A percentile compares a stretch with the other conserved stretches of the same genome.
phyloP scores from a whole-genome alignment of 1,140 invertebrate species.

The Leguminivora glycinivorella region DNA sequence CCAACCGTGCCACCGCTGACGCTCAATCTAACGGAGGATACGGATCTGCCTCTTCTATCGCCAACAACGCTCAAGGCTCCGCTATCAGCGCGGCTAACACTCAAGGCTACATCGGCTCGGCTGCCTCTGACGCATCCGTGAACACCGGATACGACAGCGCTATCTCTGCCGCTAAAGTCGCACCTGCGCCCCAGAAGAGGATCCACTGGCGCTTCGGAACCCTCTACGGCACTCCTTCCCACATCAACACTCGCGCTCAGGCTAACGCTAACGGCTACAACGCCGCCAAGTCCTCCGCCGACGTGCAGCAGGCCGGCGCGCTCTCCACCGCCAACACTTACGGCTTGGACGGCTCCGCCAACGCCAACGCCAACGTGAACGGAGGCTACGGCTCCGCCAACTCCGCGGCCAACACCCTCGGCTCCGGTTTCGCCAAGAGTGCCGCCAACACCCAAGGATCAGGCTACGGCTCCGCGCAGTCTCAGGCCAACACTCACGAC shows the following conservation, averaged over 20 bases:
- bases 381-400: constrained; percentile 26
- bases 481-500: constrained; percentile 29
- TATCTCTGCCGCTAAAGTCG: constrained; percentile 43
- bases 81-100: constrained; percentile 45
- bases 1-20: constrained; percentile 38
- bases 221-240: constrained; percentile 42
- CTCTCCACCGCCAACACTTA: constrained; percentile 23
- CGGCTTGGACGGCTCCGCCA: constrained; percentile 35
- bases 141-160: constrained; percentile 40
- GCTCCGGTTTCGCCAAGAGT: constrained; percentile 45
- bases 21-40: constrained; percentile 44
- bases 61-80: constrained; percentile 45
- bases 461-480: constrained; percentile 25
- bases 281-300: constrained; percentile 8
- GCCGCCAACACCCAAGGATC: constrained; percentile 46
- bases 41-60: constrained; percentile 51
- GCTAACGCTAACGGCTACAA: constrained; percentile 18
- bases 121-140: constrained; percentile 52
- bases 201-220: constrained; percentile 62
- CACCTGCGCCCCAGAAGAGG: constrained; percentile 33
- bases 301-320: constrained; percentile 5
- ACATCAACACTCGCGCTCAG: constrained; percentile 7
- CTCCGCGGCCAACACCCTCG: constrained; percentile 35
- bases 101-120: constrained; percentile 38
- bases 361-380: constrained; percentile 37